phyloP scores from a whole-genome alignment of 2,113 vertebrate species.

The Tiliqua scincoides region DNA sequence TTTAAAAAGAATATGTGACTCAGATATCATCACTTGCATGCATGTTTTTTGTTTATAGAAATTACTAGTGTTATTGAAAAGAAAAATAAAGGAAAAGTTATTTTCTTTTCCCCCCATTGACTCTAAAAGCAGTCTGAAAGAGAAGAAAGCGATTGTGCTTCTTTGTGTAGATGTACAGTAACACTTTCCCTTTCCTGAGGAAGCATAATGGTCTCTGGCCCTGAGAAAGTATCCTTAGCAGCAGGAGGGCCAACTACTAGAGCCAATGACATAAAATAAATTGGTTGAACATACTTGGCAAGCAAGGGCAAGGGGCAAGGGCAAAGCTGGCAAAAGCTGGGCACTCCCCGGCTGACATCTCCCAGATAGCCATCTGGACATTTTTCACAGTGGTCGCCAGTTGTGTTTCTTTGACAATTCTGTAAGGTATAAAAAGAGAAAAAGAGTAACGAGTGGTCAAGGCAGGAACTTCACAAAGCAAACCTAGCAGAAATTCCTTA shows the following conservation, averaged over 20 bases:
- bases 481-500: neutral
- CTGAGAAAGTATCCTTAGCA: neutral
- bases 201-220: neutral
- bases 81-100: conserved; percentile 25
- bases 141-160: neutral
- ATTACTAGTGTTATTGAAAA: neutral
- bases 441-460: conserved; percentile 17
- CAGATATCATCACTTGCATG: neutral
- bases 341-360: conserved; percentile 61
- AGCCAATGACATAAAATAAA: conserved; percentile 14
- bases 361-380: conserved; percentile 87
- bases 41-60: neutral
- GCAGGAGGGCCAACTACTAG: neutral
- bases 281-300: conserved; percentile 83
- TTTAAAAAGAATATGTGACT: neutral
- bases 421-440: conserved; percentile 55
- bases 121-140: conserved; percentile 17
- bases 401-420: conserved; percentile 89
- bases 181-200: neutral
- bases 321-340: conserved; percentile 83
- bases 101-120: conserved; percentile 9
- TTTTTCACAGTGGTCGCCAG: conserved; percentile 89
- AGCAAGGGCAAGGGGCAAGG: conserved; percentile 86
- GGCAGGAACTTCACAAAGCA: conserved; percentile 6
- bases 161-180: neutral